Evolutionary conservation across 2,888 invertebrate species (phyloP).

Genomic region (Pharmacophagus antenor): DNA sequence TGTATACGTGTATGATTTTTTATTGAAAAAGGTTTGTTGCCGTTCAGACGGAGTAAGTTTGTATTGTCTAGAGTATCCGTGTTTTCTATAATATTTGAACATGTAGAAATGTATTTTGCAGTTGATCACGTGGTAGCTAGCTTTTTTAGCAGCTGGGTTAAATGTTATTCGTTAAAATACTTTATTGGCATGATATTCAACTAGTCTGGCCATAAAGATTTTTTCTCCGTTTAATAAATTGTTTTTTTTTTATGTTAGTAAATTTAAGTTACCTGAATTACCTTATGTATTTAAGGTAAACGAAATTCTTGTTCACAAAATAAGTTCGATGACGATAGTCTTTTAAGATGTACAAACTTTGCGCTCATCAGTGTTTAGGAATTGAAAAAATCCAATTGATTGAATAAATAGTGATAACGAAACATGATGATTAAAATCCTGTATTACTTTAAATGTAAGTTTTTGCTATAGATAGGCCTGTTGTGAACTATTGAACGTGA

Average conservation of each 20-base stretch:
- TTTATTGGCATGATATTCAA: slow-evolving; percentile 60
- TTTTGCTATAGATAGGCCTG: no score
- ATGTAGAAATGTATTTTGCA: slow-evolving; percentile 44
- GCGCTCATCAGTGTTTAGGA: no score
- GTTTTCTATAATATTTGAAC: slow-evolving; percentile 34
- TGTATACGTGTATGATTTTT: slow-evolving; percentile 26
- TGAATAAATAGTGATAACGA: no score
- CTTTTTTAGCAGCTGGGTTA: slow-evolving; percentile 65
- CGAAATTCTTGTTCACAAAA: no score
- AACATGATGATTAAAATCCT: no score
- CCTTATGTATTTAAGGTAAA: no score
- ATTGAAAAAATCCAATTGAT: no score
- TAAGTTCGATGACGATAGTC: no score
- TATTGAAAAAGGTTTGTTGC: slow-evolving; percentile 40
- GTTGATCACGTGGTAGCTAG: slow-evolving; percentile 49
- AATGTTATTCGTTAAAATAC: slow-evolving; percentile 51
- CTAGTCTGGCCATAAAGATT: slow-evolving; percentile 21
- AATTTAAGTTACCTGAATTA: no score
- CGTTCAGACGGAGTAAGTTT: slow-evolving; percentile 40
- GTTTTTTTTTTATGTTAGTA: no score
- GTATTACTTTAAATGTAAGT: neutral
- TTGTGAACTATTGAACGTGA: neutral
- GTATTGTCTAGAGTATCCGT: slow-evolving; percentile 42
- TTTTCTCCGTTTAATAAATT: no score
- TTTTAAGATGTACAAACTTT: no score